Conservation (phyloP, 2,888 invertebrate genomes). For the Drosophila maculinotata region DNA sequence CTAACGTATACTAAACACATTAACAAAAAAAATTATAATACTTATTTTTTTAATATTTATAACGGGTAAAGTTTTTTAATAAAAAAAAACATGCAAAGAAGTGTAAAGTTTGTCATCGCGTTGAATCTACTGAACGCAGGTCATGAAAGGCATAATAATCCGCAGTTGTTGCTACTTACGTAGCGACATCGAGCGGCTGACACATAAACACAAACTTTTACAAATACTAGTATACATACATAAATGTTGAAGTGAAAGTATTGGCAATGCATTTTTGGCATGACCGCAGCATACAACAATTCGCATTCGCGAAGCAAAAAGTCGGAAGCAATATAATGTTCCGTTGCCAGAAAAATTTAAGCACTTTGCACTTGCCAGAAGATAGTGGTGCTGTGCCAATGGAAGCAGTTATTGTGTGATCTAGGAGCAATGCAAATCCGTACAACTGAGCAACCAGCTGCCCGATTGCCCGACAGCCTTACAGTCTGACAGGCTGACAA, state of each 20-base stretch:
- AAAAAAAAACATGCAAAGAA: slow-evolving; percentile 13
- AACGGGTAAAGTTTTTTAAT: no score
- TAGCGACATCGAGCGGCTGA: slow-evolving; percentile 31
- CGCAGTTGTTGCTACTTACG: slow-evolving; percentile 40
- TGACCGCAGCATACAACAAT: slow-evolving; percentile 35
- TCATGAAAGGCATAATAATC: slow-evolving; percentile 58
- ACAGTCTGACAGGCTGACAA: slow-evolving; percentile 2
- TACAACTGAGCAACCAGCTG: slow-evolving; percentile 28
- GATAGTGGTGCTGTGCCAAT: slow-evolving; percentile 8
- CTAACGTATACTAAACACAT: no score
- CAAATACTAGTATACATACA: slow-evolving; percentile 21
- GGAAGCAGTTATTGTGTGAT: slow-evolving; percentile 17
- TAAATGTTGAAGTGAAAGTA: slow-evolving; percentile 42
- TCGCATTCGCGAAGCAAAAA: slow-evolving; percentile 47
- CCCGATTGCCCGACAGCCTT: slow-evolving; percentile 14
- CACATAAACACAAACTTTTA: slow-evolving; percentile 34
- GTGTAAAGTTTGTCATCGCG: slow-evolving; percentile 50
- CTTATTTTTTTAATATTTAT: no score
- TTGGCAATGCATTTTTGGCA: slow-evolving; percentile 56
- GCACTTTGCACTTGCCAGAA: slow-evolving; percentile 75
- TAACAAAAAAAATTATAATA: no score
- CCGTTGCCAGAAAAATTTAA: slow-evolving; percentile 80
- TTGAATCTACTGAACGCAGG: slow-evolving; percentile 26
- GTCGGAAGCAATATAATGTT: slow-evolving; percentile 80
- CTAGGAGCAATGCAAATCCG: slow-evolving; percentile 37